Evolutionary conservation across 2,888 invertebrate genomes (phyloP), one percentile per base, ranked within the genome.

Genomic region (Kuschelorhynchus macadamiae): DNA sequence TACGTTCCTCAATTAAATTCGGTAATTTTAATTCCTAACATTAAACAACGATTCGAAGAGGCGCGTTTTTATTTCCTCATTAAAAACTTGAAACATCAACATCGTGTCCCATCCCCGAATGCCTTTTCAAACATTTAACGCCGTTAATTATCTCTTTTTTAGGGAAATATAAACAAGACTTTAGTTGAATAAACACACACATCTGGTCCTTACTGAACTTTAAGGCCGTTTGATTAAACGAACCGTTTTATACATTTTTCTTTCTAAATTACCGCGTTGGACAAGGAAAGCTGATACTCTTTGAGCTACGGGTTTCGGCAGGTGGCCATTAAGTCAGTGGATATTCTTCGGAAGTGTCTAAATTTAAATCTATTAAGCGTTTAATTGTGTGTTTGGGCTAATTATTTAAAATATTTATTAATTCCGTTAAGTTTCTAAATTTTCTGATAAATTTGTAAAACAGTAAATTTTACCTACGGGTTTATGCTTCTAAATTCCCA

Each of bases 121-220:
- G 44, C 56, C 41, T 56, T 47, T 62, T 62, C 41, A 62, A 61
- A 61, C 61, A 61, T 52, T 20, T 21, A 42, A 42, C 44, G 42
- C 39, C 56, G 63, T 63, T 63, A 63, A 63, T 63, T 63, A 63
- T 63, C 55, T 47, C 36, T 18, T 42, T 62, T 62, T 53, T 62
- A 47, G 59, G 47, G 39, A 47, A 49, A 60, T 21, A 41, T 60
- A 60, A 60, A 60, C 59, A 60, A 32, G 49, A 49, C 49, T 49
- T 60, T 49, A 33, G 47, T 49, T 39, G 39, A 47, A 49, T 60
- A 60, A 60, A 60, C 59, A 60, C n/a, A 16, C 25, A 36, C 59
- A 47, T 21, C 20, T 47, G 47, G 47, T 39, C 36, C 25, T 25
- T 3, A 7, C 25, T 25, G 12, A 36, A 36, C 36, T 2, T 36